Percentiles rank a stretch among this genome's conserved stretches.
phyloP scores from a whole-genome alignment of 2,113 vertebrate genomes.

The Boulengeromyrus knoepffleri region DNA sequence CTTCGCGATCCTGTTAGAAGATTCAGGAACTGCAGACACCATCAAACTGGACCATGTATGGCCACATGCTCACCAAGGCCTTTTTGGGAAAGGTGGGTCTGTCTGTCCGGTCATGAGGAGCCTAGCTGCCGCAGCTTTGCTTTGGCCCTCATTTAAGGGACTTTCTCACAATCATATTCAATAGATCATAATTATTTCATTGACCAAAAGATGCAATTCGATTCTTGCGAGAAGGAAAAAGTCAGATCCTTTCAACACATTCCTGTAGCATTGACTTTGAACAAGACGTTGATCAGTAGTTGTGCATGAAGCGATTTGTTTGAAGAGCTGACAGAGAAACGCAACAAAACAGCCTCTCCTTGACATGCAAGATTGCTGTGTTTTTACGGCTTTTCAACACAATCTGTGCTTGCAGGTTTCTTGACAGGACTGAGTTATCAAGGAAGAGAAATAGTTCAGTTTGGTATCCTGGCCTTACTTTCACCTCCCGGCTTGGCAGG shows the following conservation, averaged over 20 bases:
- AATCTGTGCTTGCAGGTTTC: neutral
- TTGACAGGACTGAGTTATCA: neutral
- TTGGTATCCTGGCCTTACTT: neutral
- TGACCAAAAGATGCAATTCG: neutral
- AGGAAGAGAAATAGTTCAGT: neutral
- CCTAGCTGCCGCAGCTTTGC: too few relatives aligned
- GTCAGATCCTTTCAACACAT: neutral
- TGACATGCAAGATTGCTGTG: conserved; percentile 2
- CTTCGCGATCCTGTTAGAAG: neutral
- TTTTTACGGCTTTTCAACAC: neutral
- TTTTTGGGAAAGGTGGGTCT: neutral
- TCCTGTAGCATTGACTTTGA: neutral
- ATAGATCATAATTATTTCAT: neutral
- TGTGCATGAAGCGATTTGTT: neutral
- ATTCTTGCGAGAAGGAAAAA: neutral
- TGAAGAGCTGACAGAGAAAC: neutral
- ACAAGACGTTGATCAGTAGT: neutral
- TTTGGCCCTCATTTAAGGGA: neutral
- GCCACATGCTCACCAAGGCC: neutral
- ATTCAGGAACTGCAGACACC: neutral
- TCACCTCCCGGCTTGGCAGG: neutral
- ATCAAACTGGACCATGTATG: neutral
- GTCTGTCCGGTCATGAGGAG: neutral
- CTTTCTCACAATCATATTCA: neutral
- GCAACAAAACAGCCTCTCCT: neutral